Base-by-base conservation (phyloP, 2,888 invertebrate genomes). In the Gortyna flavago region DNA sequence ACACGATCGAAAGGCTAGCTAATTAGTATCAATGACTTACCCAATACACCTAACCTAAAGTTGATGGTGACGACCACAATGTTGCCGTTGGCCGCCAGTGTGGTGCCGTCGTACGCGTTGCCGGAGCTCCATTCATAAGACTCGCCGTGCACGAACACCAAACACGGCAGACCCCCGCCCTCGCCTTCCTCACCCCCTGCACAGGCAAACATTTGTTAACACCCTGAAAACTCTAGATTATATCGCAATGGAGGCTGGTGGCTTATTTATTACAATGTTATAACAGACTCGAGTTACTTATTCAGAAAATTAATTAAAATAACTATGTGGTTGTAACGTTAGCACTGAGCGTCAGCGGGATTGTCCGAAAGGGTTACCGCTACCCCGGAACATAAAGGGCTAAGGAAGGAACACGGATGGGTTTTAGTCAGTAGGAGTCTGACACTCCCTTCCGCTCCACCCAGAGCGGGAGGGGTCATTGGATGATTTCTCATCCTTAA, bases 91-190 rank as follows among this genome's bases (percentile, higher is more conserved):
- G 99, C 98, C 72, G 99, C 99, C 81, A 99, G 97, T 62, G 99
- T 98, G 79, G 99, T 99, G 85, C 99, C 99, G 95, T 99, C 99
- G 95, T 99, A 99, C 32, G 99, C 98, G 97, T 99, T 99, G 80
- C 99, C 99, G 65, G 99, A 98, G 94, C 99, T 99, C 98, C 99
- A 99, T 93, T 99, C 99, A 95, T 98, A 99, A 44, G 99, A 99
- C 95, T 99, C 99, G 73, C 99, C 99, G 93, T 99, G 99, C 88
- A 99, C 98, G 93, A 99, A 98, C 77, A 99, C 98, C 92, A 99
- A 97, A 77, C 99, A 98, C 81, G 99, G 98, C 90, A 98, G 95
- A 85, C 97, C 97, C 87, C 92, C 94, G 79, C 96, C 97, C 90
- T 97, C 97, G 79, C 92, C 92, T 59, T 92, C 94, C 88, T 94